Evolutionary conservation across 2,797 vertebrate genomes (phyloP).

Genomic region (Falco naumanni): DNA sequence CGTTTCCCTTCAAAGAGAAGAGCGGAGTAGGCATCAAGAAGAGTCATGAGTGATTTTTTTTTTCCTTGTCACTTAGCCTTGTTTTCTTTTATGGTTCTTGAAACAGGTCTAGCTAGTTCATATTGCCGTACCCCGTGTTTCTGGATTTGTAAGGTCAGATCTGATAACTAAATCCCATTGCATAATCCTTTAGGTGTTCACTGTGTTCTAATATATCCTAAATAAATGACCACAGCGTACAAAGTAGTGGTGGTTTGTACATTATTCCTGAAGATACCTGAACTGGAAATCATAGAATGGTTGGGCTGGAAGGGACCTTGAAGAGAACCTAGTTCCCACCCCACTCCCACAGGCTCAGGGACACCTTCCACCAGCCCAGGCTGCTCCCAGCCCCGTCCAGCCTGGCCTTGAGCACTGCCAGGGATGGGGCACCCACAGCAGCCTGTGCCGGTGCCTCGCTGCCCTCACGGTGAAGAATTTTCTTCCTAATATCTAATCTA

Average conservation of each 20-base stretch:
- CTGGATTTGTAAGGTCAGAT: neutral
- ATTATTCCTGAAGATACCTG: neutral
- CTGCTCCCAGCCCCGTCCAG: too few species aligned
- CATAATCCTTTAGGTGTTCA: neutral
- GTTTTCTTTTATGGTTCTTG: neutral
- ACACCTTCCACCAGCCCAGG: too few species aligned
- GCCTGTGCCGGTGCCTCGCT: too few species aligned
- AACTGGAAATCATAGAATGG: neutral
- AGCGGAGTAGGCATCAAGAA: neutral
- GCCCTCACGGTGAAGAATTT: too few species aligned
- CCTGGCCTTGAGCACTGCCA: too few species aligned
- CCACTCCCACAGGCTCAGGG: too few species aligned
- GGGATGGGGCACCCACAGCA: too few species aligned
- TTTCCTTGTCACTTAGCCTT: neutral
- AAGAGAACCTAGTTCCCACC: too few species aligned
- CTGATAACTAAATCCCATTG: neutral
- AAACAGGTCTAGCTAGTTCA: neutral
- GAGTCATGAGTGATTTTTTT: neutral
- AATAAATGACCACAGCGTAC: neutral
- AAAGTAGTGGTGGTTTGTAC: neutral
- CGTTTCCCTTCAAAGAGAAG: neutral
- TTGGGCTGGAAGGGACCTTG: too few species aligned
- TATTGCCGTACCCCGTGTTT: accelerated
- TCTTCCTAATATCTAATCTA: too few species aligned
- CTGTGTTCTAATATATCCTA: neutral